Percentiles rank a stretch among this genome's conserved stretches.
phyloP scores from a whole-genome alignment of 2,888 invertebrate genomes.

The Nycteola revayana region DNA sequence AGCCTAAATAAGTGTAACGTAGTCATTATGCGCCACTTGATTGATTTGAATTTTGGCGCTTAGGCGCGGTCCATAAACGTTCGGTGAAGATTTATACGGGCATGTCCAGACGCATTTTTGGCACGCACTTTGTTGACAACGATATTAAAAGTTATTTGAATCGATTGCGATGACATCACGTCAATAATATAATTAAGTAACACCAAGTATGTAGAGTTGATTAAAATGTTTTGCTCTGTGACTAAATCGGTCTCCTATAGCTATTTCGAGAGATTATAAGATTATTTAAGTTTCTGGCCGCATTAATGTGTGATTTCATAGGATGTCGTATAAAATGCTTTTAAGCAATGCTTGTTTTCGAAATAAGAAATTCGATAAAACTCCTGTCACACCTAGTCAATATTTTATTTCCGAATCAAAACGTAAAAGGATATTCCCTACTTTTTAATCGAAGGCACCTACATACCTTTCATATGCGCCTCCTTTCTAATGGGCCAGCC shows the following conservation, averaged over 20 bases:
- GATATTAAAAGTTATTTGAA: conserved; percentile 15
- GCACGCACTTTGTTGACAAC: conserved; percentile 34
- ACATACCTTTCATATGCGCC: conserved; percentile 3
- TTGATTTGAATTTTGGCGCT: conserved; percentile 46
- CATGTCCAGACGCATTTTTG: conserved; percentile 43
- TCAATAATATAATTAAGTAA: conserved; percentile 4
- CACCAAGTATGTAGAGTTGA: conserved; percentile 4
- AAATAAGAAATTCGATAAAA: no score
- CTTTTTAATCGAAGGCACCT: background rate
- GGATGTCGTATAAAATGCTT: no score
- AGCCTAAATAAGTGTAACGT: conserved; percentile 43
- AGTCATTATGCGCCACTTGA: conserved; percentile 47
- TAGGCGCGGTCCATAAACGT: conserved; percentile 38
- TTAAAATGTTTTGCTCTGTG: background rate
- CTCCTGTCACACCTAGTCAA: no score
- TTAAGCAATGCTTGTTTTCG: no score
- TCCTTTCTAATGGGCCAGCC: conserved; percentile 43
- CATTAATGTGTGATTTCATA: no score
- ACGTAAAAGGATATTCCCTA: no score
- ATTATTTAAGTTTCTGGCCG: no score
- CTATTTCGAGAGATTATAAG: no score
- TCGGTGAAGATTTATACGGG: conserved; percentile 41
- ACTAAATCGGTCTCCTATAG: no score
- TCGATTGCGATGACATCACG: conserved; percentile 22
- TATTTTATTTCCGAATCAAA: no score